Evolutionary conservation across 2,888 invertebrate species (phyloP).

Genomic region (Cremastinae sp.): DNA sequence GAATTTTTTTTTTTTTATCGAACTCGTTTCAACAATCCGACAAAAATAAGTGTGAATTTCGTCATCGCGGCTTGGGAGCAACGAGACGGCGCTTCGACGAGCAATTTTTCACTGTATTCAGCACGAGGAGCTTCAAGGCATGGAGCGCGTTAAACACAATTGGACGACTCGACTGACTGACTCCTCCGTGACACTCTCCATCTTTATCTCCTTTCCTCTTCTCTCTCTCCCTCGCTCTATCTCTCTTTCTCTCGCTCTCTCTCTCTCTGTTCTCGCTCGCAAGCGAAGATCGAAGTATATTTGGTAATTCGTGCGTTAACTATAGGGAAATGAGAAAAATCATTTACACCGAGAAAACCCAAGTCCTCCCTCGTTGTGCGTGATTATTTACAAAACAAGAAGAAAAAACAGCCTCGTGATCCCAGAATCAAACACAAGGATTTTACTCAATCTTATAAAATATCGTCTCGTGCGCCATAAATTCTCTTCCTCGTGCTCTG

Average conservation of each 20-base stretch:
- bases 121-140: slow-evolving; percentile 1
- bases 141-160: neutral
- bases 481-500: no score
- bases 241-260: neutral
- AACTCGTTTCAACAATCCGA: slow-evolving; percentile 46
- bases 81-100: slow-evolving; percentile 38
- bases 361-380: neutral
- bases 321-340: neutral
- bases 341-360: neutral
- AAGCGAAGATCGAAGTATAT: slow-evolving; percentile 12
- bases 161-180: neutral
- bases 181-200: neutral
- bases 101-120: slow-evolving; percentile 16
- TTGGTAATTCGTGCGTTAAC: neutral
- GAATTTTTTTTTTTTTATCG: slow-evolving; percentile 46
- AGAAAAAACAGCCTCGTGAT: neutral
- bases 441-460: neutral
- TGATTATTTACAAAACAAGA: neutral
- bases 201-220: neutral
- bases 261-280: neutral
- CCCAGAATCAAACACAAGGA: neutral
- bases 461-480: no score
- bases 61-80: slow-evolving; percentile 55
- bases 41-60: slow-evolving; percentile 62
- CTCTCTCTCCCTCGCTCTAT: neutral